Evolutionary conservation across 2,797 vertebrate genomes (phyloP).

Genomic region (Mus spretus): DNA sequence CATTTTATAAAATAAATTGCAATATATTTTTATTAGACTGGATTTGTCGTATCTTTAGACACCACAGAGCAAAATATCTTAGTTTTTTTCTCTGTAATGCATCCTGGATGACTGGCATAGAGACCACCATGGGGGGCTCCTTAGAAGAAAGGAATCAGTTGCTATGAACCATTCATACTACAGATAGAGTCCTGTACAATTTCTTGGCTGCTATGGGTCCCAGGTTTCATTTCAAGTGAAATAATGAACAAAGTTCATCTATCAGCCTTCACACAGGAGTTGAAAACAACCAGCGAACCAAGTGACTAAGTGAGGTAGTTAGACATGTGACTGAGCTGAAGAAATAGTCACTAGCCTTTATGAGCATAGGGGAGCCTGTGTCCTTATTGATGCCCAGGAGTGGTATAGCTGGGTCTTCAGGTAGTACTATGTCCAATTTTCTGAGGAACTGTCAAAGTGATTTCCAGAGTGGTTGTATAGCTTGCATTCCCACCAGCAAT

Average conservation of each 20-base stretch:
- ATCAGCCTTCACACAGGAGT: constrained; percentile 19
- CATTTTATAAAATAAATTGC: constrained; percentile 11
- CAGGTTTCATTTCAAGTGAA: constrained; percentile 25
- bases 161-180: not conserved
- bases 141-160: not conserved
- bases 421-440: too few species aligned
- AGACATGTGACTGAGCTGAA: not conserved
- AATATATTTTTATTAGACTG: not conserved
- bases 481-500: too few species aligned
- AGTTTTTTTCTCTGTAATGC: not conserved
- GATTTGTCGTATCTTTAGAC: constrained; percentile 18
- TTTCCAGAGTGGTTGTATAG: too few species aligned
- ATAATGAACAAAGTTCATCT: not conserved
- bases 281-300: constrained; percentile 35
- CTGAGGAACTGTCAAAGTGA: too few species aligned
- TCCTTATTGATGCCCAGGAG: too few species aligned
- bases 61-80: constrained; percentile 25
- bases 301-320: constrained; percentile 1
- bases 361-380: too few species aligned
- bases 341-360: not conserved
- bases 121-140: not conserved
- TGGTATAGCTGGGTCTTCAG: too few species aligned
- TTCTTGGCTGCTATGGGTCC: not conserved
- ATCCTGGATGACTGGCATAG: not conserved
- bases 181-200: not conserved